These are phyloP conservation scores for Chironomus tentans DNA, from an alignment of 2,888 invertebrate species.

Conservation along the genomic window DNA sequence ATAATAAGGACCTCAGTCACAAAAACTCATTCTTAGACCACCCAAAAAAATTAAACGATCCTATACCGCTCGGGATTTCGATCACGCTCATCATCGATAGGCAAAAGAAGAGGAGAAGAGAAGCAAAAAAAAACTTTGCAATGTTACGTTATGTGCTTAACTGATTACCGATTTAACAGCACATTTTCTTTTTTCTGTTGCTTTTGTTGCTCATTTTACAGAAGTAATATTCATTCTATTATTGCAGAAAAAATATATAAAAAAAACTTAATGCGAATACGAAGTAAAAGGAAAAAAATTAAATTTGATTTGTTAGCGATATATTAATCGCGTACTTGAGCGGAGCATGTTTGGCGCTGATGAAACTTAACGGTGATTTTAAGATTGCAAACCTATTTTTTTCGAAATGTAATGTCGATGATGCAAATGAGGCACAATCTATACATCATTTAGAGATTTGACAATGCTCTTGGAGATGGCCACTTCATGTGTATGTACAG, in stretches of 20 bases:
- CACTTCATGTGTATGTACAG: too few relatives aligned
- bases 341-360: neutral
- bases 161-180: slow-evolving; percentile 8
- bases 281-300: neutral
- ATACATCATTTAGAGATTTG: too few relatives aligned
- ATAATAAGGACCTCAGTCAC: too few relatives aligned
- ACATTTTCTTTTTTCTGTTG: neutral
- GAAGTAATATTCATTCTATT: neutral
- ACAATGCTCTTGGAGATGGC: too few relatives aligned
- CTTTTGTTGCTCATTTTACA: neutral
- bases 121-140: neutral
- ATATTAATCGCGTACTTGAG: neutral
- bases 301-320: neutral
- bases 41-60: too few relatives aligned
- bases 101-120: too few relatives aligned
- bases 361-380: neutral
- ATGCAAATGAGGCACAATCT: too few relatives aligned
- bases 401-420: too few relatives aligned
- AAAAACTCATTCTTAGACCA: too few relatives aligned
- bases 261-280: neutral
- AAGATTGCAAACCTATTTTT: neutral
- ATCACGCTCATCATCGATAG: too few relatives aligned
- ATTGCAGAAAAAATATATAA: neutral
- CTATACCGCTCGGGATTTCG: too few relatives aligned
- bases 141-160: neutral